phyloP scores from a whole-genome alignment of 2,888 invertebrate species.

The Meganola albula region DNA sequence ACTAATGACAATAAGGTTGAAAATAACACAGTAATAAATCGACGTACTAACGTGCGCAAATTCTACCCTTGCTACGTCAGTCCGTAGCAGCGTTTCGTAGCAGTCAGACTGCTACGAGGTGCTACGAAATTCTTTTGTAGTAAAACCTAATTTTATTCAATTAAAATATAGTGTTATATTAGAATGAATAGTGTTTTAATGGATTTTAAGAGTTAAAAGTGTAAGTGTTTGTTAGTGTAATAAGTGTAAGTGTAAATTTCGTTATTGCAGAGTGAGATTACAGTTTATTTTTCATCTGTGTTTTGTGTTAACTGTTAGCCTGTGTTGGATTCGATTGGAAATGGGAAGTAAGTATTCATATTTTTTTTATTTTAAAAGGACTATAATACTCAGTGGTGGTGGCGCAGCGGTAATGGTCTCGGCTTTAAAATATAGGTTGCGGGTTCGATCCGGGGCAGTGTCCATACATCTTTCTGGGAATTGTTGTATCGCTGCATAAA shows the following conservation, averaged over 20 bases:
- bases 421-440: too few species aligned
- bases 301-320: slow-evolving; percentile 28
- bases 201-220: background rate
- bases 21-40: too few species aligned
- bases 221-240: slow-evolving; percentile 7
- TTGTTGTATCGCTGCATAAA: too few species aligned
- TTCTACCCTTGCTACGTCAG: slow-evolving; percentile 52
- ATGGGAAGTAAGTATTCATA: slow-evolving; percentile 27
- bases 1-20: slow-evolving; percentile 8
- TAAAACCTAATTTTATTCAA: slow-evolving; percentile 40
- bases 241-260: slow-evolving; percentile 4
- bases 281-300: slow-evolving; percentile 30
- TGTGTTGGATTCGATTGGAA: slow-evolving; percentile 21
- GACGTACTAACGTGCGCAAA: slow-evolving; percentile 44
- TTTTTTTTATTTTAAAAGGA: too few species aligned
- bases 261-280: slow-evolving; percentile 20
- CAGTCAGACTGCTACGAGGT: slow-evolving; percentile 37
- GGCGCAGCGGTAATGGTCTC: too few species aligned
- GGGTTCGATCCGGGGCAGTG: too few species aligned
- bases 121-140: slow-evolving; percentile 28
- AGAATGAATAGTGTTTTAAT: background rate
- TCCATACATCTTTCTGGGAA: too few species aligned
- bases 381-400: too few species aligned
- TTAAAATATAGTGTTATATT: slow-evolving; percentile 34
- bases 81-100: slow-evolving; percentile 44